A percentile compares a stretch with the other conserved stretches of the same genome.
These are phyloP conservation scores for Sylvia borin DNA, from an alignment of 2,797 vertebrate genomes.

Conservation along the genomic window DNA sequence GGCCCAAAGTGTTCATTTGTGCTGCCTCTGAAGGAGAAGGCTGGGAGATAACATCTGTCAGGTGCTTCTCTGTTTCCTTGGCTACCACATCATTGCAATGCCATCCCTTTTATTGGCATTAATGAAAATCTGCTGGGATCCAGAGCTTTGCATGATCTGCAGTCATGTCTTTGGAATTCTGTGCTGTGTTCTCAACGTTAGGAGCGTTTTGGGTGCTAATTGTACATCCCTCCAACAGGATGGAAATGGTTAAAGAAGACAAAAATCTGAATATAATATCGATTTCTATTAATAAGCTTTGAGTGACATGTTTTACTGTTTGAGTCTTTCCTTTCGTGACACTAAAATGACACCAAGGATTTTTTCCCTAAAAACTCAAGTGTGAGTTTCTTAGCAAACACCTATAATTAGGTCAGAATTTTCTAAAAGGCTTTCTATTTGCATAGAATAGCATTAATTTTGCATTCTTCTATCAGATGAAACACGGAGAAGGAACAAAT, in stretches of 20 bases:
- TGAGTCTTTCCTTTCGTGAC: not conserved
- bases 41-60: not conserved
- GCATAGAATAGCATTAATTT: slow-evolving; percentile 73
- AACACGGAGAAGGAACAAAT: slow-evolving; percentile 65
- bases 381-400: slow-evolving; percentile 49
- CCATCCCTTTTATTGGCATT: slow-evolving; percentile 13
- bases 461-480: slow-evolving; percentile 66
- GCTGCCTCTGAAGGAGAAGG: not conserved
- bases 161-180: not conserved
- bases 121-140: not conserved
- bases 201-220: not conserved
- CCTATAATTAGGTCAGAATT: slow-evolving; percentile 71
- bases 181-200: not conserved
- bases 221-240: not conserved
- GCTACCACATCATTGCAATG: slow-evolving; percentile 2
- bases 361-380: not conserved
- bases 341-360: not conserved
- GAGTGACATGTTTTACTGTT: not conserved
- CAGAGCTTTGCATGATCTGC: not conserved
- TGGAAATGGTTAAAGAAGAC: not conserved
- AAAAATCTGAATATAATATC: not conserved
- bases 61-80: slow-evolving; percentile 29
- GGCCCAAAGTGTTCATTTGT: fast-evolving
- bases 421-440: slow-evolving; percentile 64
- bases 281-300: not conserved